Conservation (phyloP, 53 echinoderm and acorn worm species). For the Stichopus horrens region DNA sequence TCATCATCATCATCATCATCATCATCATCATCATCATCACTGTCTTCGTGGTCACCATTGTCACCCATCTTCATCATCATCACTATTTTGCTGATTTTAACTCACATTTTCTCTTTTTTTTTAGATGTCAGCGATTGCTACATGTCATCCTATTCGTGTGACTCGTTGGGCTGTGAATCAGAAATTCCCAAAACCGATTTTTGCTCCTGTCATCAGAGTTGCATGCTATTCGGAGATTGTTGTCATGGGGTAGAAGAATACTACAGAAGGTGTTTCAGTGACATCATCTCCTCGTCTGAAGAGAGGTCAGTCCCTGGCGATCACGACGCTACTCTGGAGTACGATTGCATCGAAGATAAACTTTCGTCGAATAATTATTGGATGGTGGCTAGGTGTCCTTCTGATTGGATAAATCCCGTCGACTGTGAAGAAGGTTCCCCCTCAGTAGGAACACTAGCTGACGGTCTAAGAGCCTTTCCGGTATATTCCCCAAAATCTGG, state of each 20-base stretch:
- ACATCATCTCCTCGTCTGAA: too few species aligned
- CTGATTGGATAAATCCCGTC: neutral
- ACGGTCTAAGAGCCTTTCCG: slow-evolving; percentile 9
- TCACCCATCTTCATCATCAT: neutral
- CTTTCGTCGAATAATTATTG: neutral
- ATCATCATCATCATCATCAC: neutral
- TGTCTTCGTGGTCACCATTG: neutral
- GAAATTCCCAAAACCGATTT: neutral
- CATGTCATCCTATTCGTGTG: neutral
- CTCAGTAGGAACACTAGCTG: neutral
- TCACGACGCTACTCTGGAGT: neutral
- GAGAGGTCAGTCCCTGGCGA: neutral
- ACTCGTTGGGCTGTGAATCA: neutral
- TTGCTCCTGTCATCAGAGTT: slow-evolving; percentile 21
- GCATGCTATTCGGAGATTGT: neutral
- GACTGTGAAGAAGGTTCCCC: neutral
- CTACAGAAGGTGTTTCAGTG: neutral
- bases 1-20: slow-evolving; percentile 16
- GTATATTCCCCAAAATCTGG: slow-evolving; percentile 10
- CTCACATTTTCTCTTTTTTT: neutral
- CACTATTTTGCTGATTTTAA: neutral
- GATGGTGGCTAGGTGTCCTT: slow-evolving; percentile 12
- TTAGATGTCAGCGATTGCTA: neutral
- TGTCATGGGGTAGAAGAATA: slow-evolving; percentile 10
- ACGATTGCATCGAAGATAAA: neutral